Evolutionary conservation across 2,888 invertebrate species (phyloP).

Genomic region (Cerceris ruficornis): DNA sequence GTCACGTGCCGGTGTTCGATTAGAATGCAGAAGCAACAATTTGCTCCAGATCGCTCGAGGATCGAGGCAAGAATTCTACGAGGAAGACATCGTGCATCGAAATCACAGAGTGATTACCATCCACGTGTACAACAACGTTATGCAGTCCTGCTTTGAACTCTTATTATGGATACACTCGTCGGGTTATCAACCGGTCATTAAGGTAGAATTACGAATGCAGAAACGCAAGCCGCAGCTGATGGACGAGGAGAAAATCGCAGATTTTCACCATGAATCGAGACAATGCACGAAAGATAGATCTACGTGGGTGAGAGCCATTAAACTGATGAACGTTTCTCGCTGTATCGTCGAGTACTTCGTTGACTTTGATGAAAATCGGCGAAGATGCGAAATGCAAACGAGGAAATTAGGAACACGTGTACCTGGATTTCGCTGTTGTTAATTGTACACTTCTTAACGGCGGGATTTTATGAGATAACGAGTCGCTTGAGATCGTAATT

Average conservation of each 20-base stretch:
- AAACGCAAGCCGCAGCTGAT: not conserved
- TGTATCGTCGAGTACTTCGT: not conserved
- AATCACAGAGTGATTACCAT: not conserved
- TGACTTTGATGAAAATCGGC: too few species aligned
- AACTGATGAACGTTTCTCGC: conserved; percentile 1
- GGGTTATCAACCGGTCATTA: conserved; percentile 30
- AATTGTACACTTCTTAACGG: too few species aligned
- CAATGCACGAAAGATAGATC: conserved; percentile 26
- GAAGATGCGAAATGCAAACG: too few species aligned
- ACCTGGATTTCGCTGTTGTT: too few species aligned
- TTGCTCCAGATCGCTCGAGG: not conserved
- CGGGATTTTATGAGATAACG: too few species aligned
- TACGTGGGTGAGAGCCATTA: conserved; percentile 40
- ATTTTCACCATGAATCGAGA: conserved; percentile 32
- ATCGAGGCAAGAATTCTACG: not conserved
- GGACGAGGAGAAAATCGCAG: conserved; percentile 24
- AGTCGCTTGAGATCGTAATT: too few species aligned
- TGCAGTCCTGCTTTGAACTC: not conserved
- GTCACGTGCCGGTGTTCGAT: conserved; percentile 7
- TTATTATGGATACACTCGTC: not conserved
- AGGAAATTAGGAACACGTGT: too few species aligned
- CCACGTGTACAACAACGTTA: not conserved
- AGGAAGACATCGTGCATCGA: not conserved
- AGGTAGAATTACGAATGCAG: conserved; percentile 30
- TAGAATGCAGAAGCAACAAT: not conserved